Conservation (phyloP, 1,140 invertebrate genomes). For the Copidosoma floridanum region DNA sequence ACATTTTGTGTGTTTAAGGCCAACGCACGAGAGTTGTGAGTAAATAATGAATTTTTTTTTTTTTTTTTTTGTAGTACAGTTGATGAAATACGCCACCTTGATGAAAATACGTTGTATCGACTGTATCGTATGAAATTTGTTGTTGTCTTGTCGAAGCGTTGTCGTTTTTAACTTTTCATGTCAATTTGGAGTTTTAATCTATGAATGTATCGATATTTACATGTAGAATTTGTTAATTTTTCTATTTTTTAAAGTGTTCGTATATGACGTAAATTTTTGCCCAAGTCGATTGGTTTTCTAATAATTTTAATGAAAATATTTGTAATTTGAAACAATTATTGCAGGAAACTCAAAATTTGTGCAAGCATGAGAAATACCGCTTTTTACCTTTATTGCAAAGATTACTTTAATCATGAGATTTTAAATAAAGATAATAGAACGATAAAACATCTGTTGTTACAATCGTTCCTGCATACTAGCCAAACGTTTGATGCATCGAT, state of each 20-base stretch:
- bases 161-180: constrained; percentile 19
- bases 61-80: no score
- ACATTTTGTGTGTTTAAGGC: no score
- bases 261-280: no score
- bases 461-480: constrained; percentile 13
- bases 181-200: constrained; percentile 18
- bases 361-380: not conserved
- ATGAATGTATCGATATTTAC: no score
- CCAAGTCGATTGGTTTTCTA: no score
- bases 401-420: not conserved
- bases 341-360: no score
- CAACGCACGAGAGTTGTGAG: no score
- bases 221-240: no score
- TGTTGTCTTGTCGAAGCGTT: constrained; percentile 12
- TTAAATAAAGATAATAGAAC: not conserved
- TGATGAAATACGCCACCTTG: constrained; percentile 16
- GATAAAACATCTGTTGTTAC: constrained; percentile 4
- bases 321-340: no score
- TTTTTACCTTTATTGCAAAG: not conserved
- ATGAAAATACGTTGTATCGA: constrained; percentile 9
- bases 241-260: no score
- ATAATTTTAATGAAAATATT: no score
- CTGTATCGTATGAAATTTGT: constrained; percentile 10
- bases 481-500: constrained; percentile 9
- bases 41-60: no score